Base-by-base conservation (phyloP, 1,140 invertebrate genomes). In the Leucophenga varia region DNA sequence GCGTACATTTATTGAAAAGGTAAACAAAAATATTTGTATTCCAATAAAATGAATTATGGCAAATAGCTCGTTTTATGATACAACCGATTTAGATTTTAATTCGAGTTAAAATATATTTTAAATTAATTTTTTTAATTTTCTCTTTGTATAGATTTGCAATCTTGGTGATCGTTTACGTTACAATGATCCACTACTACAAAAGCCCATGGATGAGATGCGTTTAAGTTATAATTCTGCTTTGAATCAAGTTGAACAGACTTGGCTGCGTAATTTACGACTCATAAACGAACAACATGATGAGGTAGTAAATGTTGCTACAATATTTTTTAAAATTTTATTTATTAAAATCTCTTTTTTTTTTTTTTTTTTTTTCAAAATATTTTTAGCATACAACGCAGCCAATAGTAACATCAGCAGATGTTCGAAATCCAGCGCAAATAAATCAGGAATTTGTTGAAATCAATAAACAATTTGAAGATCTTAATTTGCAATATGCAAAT, bases 81-180 rank as follows among this genome's bases (percentile, higher is more conserved):
- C 31, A 41, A 21, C 28, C 13, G 12, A 9, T 22, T 35, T 35
- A 6, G 25, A 28, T 28, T 7, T 28, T 28, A 28, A 28, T 28
- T 28, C 12, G 6, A 28, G 6, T 28, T 12, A 7, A 28, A 28
- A 7, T 7, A 6, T 10, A 8, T n/a, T 30, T 17, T 9, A 18
- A 6, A 7, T 13, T 6, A 1, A 14, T 2, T 43, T 3, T 3
- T 14, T 20, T 8, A 5, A 16, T 40, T 37, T 8, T 21, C 4
- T 25, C 2, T 10, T 36, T 37, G 0, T n/a, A 8, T 16, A 74
- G 72, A 59, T 75, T 8, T 75, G 58, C 16, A 35, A 46, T 4
- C 42, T 75, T 42, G 63, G 65, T 13, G 72, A 65, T 58, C 76
- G 84, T 47, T 79, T 95, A 34, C 91, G 92, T 69, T 89, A 87